Base-by-base conservation (phyloP, 2,797 vertebrate species). In the Tragopan temminckii region DNA sequence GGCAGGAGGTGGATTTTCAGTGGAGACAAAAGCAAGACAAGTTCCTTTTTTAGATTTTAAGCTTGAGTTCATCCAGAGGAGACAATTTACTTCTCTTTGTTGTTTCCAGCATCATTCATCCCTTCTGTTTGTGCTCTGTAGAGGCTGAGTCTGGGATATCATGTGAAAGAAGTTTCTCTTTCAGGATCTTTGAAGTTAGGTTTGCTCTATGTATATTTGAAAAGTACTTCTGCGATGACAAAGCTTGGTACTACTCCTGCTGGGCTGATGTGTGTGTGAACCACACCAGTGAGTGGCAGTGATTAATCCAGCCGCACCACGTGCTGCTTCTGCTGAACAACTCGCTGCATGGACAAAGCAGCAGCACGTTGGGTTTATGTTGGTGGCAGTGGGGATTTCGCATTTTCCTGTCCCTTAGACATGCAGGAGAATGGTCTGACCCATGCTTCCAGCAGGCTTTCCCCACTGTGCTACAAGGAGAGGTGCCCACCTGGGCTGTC, bases 121-220 rank as follows among this genome's bases (percentile, higher is more conserved):
- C 85, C 52, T 95, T 93, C 93, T 92, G 88, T 95, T 96, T 91
- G 82, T 72, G 93, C 74, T 93, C 91, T 64, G 81, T 52, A 64
- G 87, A 93, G 27, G 8, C 95, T 76, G 89, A 95, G 92, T 85
- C 57, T 75, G 64, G 92, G 84, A 85, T 85, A 94, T 82, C 87
- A 82, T 83, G 79, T 93, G 91, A 95, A 91, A 92, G 84, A 92
- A 91, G 86, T 81, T 90, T 69, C 86, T 67, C 76, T 94, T 95
- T 88, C 79, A 79, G 87, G 78, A 91, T 64, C 72, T 96, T 97
- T 96, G 95, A 97, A 95, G 93, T 91, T 86, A 63, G 90, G 83
- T 95, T 95, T 95, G 95, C 96, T 95, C 69, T 96, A 93, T 90
- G 94, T 97, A 94, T 90, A 95, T 97, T 94, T 96, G 95, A 96